phyloP scores from a whole-genome alignment of 2,113 vertebrate genomes.

The Pedionomus torquatus region DNA sequence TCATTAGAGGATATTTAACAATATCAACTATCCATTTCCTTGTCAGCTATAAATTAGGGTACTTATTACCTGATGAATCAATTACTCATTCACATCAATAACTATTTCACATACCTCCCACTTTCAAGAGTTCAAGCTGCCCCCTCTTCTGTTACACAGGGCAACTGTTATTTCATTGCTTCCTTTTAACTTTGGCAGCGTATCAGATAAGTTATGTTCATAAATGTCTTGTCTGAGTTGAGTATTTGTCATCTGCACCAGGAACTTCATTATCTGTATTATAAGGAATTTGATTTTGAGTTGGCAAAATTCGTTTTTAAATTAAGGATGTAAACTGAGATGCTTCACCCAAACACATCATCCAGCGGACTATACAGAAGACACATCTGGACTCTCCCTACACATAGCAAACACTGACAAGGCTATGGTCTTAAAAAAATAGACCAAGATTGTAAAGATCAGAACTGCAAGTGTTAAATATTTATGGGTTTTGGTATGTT shows the following conservation, averaged over 20 bases:
- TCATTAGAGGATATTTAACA: conserved; percentile 60
- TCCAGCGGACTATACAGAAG: fast-evolving
- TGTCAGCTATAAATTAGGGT: conserved; percentile 61
- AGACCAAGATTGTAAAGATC: background rate
- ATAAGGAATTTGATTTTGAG: background rate
- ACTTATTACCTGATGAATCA: conserved; percentile 66
- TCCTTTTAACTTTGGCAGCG: fast-evolving
- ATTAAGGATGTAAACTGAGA: background rate
- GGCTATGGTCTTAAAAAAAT: background rate
- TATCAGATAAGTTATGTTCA: background rate
- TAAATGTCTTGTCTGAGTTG: background rate
- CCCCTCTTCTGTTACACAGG: background rate
- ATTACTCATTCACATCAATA: conserved; percentile 55
- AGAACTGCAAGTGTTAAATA: background rate
- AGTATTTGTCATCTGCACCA: background rate
- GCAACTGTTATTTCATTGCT: background rate
- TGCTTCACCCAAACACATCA: background rate
- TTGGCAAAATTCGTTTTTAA: background rate
- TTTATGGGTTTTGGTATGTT: background rate
- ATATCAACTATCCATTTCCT: conserved; percentile 51
- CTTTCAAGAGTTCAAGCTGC: conserved; percentile 12
- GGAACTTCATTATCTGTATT: background rate
- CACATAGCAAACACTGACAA: background rate
- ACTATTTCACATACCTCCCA: conserved; percentile 10
- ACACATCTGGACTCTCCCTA: background rate